Percentiles rank a stretch among this genome's conserved stretches.
These are phyloP conservation scores for Chloebia gouldiae DNA, from an alignment of 2,113 vertebrate genomes.

Conservation along the genomic window DNA sequence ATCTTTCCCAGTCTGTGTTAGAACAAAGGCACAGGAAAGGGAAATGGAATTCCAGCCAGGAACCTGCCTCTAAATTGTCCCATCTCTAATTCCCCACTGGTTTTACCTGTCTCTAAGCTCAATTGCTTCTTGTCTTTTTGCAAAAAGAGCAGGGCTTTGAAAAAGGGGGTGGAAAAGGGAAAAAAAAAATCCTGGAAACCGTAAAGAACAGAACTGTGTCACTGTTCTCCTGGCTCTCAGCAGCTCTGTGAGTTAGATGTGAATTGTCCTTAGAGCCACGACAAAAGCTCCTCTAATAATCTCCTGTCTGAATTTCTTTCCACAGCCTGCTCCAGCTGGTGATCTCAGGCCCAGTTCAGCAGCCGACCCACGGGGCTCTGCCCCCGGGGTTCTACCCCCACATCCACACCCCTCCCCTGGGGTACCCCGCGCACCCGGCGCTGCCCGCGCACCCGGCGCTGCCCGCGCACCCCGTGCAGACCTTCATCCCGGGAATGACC, in stretches of 20 bases:
- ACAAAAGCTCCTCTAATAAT: not conserved
- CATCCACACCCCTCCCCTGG: constrained; percentile 88
- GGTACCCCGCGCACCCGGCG: constrained; percentile 73
- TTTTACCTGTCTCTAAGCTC: not conserved
- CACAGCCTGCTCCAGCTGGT: constrained; percentile 95
- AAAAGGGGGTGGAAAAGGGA: fast-evolving
- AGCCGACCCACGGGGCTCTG: constrained; percentile 70
- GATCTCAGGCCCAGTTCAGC: constrained; percentile 91
- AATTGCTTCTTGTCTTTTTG: not conserved
- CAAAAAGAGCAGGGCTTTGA: not conserved
- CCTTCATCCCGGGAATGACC: constrained; percentile 79
- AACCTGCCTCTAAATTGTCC: not conserved
- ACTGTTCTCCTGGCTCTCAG: not conserved
- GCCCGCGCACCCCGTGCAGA: constrained; percentile 80
- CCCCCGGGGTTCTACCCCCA: constrained; percentile 87
- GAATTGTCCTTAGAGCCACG: not conserved
- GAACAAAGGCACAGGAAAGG: not conserved
- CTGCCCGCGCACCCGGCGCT: constrained; percentile 68
- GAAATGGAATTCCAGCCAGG: not conserved
- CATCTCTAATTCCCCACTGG: not conserved
- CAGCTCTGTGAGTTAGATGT: no score
- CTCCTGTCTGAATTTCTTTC: not conserved
- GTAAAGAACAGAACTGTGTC: not conserved
- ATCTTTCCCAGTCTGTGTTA: not conserved
- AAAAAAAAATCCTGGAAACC: not conserved